These are phyloP conservation scores for Crypturellus undulatus DNA, from an alignment of 2,113 vertebrate genomes.

Conservation along the genomic window DNA sequence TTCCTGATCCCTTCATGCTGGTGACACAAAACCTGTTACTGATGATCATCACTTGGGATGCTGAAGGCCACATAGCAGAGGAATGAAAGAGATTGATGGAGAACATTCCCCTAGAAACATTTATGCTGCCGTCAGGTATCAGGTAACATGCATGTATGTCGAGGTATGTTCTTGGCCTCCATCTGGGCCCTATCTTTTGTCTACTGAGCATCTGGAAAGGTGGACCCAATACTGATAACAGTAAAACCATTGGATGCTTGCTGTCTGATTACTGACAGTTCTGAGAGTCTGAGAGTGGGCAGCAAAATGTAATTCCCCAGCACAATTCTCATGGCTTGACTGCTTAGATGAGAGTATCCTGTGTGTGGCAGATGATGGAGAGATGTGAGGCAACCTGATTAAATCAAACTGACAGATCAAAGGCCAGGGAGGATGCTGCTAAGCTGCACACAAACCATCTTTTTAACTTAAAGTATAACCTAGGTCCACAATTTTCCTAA, in stretches of 20 bases:
- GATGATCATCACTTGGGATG: neutral
- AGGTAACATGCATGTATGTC: neutral
- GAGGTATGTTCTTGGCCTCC: neutral
- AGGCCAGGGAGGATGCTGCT: neutral
- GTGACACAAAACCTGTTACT: neutral
- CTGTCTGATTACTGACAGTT: neutral
- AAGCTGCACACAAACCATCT: neutral
- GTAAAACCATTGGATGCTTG: rapidly evolving
- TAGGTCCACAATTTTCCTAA: slow-evolving; percentile 6
- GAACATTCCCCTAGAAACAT: neutral
- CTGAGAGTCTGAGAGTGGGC: neutral
- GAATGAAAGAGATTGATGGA: neutral
- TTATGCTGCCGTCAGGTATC: neutral
- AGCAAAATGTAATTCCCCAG: neutral
- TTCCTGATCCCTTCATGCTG: neutral
- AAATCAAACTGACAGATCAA: neutral
- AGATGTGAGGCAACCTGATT: neutral
- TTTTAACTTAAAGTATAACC: slow-evolving; percentile 5
- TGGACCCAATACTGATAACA: neutral
- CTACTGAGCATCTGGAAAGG: neutral
- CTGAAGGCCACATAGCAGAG: neutral
- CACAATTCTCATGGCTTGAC: neutral
- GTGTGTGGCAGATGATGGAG: neutral
- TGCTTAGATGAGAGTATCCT: neutral
- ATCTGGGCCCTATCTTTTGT: neutral